These are phyloP conservation scores for Lophura nycthemera DNA, from an alignment of 2,113 vertebrate species.

Conservation along the genomic window DNA sequence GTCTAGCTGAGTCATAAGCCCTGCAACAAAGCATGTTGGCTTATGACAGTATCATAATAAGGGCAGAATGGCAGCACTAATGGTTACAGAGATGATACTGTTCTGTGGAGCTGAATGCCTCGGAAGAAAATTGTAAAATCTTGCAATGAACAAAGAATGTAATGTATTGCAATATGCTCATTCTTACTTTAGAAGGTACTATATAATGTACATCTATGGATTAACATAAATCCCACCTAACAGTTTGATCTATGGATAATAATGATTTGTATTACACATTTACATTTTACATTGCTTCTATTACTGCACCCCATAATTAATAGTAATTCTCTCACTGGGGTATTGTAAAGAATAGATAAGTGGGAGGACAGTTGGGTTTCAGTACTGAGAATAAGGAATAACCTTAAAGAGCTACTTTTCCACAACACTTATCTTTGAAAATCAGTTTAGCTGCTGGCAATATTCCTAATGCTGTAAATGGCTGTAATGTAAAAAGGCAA, in stretches of 20 bases:
- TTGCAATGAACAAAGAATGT: constrained; percentile 28
- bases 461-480: not conserved
- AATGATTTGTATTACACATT: constrained; percentile 5
- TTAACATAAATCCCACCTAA: constrained; percentile 8
- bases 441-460: constrained; percentile 8
- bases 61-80: not conserved
- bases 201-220: constrained; percentile 40
- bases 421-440: not conserved
- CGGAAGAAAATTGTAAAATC: constrained; percentile 26
- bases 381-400: not conserved
- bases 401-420: not conserved
- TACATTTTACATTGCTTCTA: constrained; percentile 30
- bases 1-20: not conserved
- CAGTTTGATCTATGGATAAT: constrained; percentile 23
- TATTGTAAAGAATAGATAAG: not conserved
- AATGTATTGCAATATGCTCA: constrained; percentile 10
- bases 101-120: constrained; percentile 1
- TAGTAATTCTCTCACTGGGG: not conserved
- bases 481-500: not conserved
- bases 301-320: not conserved
- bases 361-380: constrained; percentile 20
- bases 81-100: not conserved
- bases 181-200: constrained; percentile 8
- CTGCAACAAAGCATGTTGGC: not conserved
- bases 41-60: not conserved